These are phyloP conservation scores for Diarsia mendica DNA, from an alignment of 2,888 invertebrate genomes.

Conservation along the genomic window DNA sequence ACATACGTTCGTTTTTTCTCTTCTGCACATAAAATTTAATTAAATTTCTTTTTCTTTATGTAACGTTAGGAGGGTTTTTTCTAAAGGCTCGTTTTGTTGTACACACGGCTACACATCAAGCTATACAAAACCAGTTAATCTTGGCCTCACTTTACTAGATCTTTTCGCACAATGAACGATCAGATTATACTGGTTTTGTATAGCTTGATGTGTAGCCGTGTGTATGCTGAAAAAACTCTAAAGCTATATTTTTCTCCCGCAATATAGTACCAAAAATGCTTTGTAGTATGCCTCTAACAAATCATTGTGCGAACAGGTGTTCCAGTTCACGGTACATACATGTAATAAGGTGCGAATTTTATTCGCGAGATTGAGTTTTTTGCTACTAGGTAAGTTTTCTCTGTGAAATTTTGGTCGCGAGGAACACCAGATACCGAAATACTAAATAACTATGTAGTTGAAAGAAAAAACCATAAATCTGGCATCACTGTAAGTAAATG, in stretches of 20 bases:
- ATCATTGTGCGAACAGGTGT: conserved; percentile 35
- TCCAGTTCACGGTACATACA: background rate
- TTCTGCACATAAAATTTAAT: background rate
- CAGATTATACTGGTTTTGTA: too few relatives aligned
- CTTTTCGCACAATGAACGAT: too few relatives aligned
- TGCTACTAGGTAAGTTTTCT: background rate
- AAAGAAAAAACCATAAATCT: too few relatives aligned
- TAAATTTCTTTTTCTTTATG: conserved; percentile 7
- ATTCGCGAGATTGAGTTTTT: background rate
- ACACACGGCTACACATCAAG: too few relatives aligned
- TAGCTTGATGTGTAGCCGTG: too few relatives aligned
- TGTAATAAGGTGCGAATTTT: background rate
- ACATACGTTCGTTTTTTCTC: background rate
- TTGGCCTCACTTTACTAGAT: too few relatives aligned
- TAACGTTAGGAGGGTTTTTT: background rate
- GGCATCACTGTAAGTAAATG: too few relatives aligned
- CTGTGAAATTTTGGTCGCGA: background rate
- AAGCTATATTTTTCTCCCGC: background rate
- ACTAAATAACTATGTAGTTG: too few relatives aligned
- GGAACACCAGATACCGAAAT: background rate
- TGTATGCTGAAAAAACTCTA: background rate
- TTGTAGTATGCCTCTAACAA: conserved; percentile 5
- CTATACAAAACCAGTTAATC: too few relatives aligned
- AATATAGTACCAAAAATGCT: conserved; percentile 6
- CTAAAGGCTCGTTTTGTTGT: background rate